A percentile compares a stretch with the other conserved stretches of the same genome.
Conservation (phyloP, 2,797 vertebrate species). For the Muscicapa comitata region DNA sequence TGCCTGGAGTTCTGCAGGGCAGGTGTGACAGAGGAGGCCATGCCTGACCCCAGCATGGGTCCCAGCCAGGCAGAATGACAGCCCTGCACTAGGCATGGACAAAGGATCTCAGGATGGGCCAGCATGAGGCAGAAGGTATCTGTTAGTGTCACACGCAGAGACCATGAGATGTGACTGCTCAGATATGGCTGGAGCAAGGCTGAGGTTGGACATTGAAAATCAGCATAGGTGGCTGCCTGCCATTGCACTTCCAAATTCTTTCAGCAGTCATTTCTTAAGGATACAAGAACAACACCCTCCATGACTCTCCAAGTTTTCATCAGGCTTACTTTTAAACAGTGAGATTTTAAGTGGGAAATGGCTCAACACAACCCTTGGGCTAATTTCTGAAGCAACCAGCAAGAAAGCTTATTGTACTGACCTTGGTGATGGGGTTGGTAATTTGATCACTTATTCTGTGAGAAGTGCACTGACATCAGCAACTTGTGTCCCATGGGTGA, state of each 20-base stretch:
- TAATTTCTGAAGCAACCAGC: constrained; percentile 12
- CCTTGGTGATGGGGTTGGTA: neutral
- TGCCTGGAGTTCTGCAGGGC: neutral
- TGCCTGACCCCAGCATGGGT: accelerated
- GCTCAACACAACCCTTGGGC: neutral
- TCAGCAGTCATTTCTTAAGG: neutral
- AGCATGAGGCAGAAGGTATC: neutral
- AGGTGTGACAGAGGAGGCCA: neutral
- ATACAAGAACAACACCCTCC: neutral
- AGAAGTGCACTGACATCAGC: neutral
- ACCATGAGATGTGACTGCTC: neutral
- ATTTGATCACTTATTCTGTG: neutral
- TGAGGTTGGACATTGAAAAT: neutral
- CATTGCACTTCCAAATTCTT: neutral
- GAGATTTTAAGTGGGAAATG: neutral
- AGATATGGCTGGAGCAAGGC: neutral
- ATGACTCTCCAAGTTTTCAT: neutral
- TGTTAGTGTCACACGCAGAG: neutral
- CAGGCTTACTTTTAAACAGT: neutral
- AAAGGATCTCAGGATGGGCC: accelerated
- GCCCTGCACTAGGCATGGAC: neutral
- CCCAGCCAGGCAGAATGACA: accelerated
- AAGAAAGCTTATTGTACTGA: neutral
- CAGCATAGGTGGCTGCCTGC: neutral
- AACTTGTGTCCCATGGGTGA: neutral